phyloP scores from a whole-genome alignment of 2,113 vertebrate species.

The Lichenostomus cassidix region DNA sequence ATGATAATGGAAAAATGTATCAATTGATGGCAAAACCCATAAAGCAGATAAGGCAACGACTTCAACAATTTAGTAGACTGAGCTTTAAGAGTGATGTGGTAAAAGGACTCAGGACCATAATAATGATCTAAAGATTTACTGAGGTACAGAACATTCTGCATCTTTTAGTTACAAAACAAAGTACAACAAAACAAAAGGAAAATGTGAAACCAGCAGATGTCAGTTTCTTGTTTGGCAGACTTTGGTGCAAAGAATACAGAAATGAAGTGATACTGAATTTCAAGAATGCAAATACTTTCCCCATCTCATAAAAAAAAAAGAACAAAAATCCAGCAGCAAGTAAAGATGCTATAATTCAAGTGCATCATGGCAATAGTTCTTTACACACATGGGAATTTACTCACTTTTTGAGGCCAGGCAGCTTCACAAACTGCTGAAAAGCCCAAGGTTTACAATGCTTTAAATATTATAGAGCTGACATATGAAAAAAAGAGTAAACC shows the following conservation, averaged over 20 bases:
- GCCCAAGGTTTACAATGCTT: background rate
- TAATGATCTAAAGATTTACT: background rate
- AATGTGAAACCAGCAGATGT: background rate
- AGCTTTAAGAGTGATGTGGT: background rate
- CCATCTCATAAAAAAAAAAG: slow-evolving; percentile 13
- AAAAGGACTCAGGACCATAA: background rate
- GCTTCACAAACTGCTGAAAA: background rate
- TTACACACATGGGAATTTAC: background rate
- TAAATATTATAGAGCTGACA: background rate
- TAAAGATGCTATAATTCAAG: background rate
- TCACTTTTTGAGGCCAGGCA: background rate
- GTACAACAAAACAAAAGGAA: background rate
- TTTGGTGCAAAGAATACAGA: slow-evolving; percentile 1
- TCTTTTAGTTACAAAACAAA: background rate
- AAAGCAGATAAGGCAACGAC: slow-evolving; percentile 11
- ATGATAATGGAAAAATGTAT: background rate
- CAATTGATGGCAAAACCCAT: background rate
- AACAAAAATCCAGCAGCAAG: background rate
- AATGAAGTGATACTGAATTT: slow-evolving; percentile 28
- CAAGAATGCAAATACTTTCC: slow-evolving; percentile 45
- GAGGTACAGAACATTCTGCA: background rate
- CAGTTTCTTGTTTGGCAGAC: background rate
- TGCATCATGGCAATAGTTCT: background rate
- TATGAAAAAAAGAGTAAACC: background rate
- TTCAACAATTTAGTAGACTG: background rate